Evolutionary conservation across 2,888 invertebrate species (phyloP).

Genomic region (Stratiomys singularior): DNA sequence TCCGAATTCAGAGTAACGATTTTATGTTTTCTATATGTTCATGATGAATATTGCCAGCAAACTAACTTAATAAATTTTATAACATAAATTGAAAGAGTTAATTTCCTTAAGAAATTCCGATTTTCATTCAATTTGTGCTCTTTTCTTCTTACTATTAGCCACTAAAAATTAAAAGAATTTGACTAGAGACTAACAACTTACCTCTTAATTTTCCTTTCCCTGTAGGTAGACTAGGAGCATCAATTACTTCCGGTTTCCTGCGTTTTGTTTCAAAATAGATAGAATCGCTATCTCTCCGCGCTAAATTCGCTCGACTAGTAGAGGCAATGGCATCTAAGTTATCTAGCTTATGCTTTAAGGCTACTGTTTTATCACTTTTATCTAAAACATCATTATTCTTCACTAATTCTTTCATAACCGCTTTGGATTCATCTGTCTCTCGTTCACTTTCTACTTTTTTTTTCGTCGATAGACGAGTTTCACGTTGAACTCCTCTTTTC

Average conservation of each 20-base stretch:
- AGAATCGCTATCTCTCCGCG: neutral
- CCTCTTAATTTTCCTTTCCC: slow-evolving; percentile 59
- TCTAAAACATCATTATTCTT: neutral
- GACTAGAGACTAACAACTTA: too few species aligned
- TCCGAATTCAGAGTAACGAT: too few species aligned
- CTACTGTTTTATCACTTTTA: neutral
- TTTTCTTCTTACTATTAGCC: too few species aligned
- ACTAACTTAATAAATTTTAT: too few species aligned
- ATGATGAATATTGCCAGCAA: too few species aligned
- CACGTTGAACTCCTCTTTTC: neutral
- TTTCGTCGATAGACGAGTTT: neutral
- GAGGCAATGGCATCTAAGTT: neutral
- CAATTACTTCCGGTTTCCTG: slow-evolving; percentile 57
- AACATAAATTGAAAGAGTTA: too few species aligned
- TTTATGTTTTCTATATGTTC: too few species aligned
- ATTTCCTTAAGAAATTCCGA: too few species aligned
- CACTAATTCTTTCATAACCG: neutral
- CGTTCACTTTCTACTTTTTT: neutral
- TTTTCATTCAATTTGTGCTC: too few species aligned
- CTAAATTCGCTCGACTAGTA: neutral
- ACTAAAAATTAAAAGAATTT: too few species aligned
- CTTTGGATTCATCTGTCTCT: neutral
- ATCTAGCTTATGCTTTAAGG: neutral
- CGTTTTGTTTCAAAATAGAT: slow-evolving; percentile 37
- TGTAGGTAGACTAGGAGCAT: slow-evolving; percentile 58